Evolutionary conservation across 2,797 vertebrate species (phyloP).

Genomic region (Taeniopygia guttata): DNA sequence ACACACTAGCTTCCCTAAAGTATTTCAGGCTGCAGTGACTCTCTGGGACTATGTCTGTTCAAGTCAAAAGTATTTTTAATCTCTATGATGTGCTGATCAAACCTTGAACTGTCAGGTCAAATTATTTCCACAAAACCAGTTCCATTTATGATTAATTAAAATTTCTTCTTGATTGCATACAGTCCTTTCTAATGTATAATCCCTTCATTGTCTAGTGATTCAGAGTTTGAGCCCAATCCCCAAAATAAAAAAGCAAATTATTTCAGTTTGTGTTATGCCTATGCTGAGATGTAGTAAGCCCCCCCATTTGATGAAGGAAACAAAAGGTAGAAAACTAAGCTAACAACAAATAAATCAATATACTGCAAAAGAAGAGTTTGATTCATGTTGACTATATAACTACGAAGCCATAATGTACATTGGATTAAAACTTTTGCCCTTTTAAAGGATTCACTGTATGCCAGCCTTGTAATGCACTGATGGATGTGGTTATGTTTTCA

Average conservation of each 20-base stretch:
- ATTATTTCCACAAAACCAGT: slow-evolving; percentile 75
- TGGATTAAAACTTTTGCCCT: background rate
- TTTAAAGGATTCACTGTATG: background rate
- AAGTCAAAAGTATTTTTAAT: slow-evolving; percentile 77
- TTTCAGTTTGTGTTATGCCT: background rate
- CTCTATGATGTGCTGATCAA: slow-evolving; percentile 78
- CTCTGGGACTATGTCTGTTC: slow-evolving; percentile 66
- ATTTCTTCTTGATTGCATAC: slow-evolving; percentile 76
- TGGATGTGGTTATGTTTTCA: background rate
- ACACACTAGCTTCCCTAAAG: slow-evolving; percentile 68
- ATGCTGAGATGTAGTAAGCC: background rate
- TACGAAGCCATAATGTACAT: background rate
- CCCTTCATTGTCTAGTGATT: slow-evolving; percentile 71
- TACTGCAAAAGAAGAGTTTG: background rate
- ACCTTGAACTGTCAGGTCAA: slow-evolving; percentile 74
- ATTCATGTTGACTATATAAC: background rate
- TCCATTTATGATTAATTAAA: slow-evolving; percentile 81
- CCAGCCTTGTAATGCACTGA: background rate
- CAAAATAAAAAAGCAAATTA: slow-evolving; percentile 50
- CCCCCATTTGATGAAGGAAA: slow-evolving; percentile 38
- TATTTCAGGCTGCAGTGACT: slow-evolving; percentile 69
- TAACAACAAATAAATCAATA: background rate
- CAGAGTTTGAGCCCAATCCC: slow-evolving; percentile 57
- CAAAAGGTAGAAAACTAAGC: background rate
- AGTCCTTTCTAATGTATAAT: slow-evolving; percentile 72